Percentiles rank a stretch among this genome's conserved stretches.
Conservation (phyloP, 2,888 invertebrate species). For the Stenolophus ochropezus region DNA sequence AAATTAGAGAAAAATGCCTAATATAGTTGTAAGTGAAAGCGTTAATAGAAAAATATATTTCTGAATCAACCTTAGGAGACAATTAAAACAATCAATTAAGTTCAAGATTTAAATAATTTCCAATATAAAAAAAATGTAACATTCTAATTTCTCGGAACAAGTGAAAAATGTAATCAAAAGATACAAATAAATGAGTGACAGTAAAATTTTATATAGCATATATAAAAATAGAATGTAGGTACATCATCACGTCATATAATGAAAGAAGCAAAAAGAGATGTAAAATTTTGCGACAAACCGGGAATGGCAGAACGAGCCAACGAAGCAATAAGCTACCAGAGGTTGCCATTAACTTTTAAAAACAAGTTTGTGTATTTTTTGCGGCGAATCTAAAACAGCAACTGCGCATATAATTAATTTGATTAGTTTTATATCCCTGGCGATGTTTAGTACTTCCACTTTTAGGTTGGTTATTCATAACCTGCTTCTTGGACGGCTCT, state of each 20-base stretch:
- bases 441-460: slow-evolving; percentile 49
- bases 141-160: too few species aligned
- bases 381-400: slow-evolving; percentile 39
- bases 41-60: too few species aligned
- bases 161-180: too few species aligned
- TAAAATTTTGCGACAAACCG: not conserved
- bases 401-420: slow-evolving; percentile 56
- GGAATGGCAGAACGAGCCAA: not conserved
- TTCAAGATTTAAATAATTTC: too few species aligned
- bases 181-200: too few species aligned
- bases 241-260: not conserved
- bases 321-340: slow-evolving; percentile 45
- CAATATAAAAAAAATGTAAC: too few species aligned
- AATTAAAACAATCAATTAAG: too few species aligned
- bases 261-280: not conserved
- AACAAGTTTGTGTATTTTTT: slow-evolving; percentile 53
- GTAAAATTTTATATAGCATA: too few species aligned
- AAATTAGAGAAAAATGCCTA: too few species aligned
- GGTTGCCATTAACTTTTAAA: slow-evolving; percentile 53
- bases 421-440: slow-evolving; percentile 52
- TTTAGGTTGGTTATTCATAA: slow-evolving; percentile 48
- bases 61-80: too few species aligned
- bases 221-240: too few species aligned
- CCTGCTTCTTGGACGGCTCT: slow-evolving; percentile 10
- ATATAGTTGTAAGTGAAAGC: too few species aligned